These are phyloP conservation scores for Drosophila maculinotata DNA, from an alignment of 2,888 invertebrate genomes.

Conservation along the genomic window DNA sequence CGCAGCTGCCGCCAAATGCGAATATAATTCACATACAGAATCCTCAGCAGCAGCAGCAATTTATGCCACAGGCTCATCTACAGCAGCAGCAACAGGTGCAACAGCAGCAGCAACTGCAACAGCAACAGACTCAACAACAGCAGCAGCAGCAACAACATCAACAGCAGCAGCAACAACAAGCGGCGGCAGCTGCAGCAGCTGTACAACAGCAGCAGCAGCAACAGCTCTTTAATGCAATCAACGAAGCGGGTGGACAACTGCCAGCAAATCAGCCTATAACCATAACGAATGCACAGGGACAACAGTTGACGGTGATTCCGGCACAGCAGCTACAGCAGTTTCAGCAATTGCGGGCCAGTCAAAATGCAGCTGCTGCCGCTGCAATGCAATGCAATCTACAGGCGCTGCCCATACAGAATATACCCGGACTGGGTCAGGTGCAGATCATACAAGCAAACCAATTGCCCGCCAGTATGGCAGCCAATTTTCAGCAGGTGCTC, in stretches of 20 bases:
- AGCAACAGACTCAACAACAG: conserved; percentile 59
- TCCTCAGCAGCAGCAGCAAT: conserved; percentile 71
- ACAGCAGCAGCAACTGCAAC: conserved; percentile 60
- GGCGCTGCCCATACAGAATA: conserved; percentile 90
- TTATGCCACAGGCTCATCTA: conserved; percentile 44
- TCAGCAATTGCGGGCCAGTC: conserved; percentile 64
- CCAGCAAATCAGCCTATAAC: conserved; percentile 88
- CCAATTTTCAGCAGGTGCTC: conserved; percentile 79
- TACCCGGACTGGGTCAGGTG: conserved; percentile 92
- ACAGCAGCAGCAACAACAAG: conserved; percentile 54
- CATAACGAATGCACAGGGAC: conserved; percentile 90
- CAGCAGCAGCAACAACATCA: conserved; percentile 76
- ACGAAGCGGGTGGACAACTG: conserved; percentile 83
- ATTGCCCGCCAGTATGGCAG: conserved; percentile 83
- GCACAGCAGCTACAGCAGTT: conserved; percentile 87
- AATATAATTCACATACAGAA: conserved; percentile 84
- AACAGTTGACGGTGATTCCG: conserved; percentile 94
- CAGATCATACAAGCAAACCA: conserved; percentile 87
- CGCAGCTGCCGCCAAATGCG: conserved; percentile 83
- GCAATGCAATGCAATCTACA: conserved; percentile 85
- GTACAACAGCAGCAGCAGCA: conserved; percentile 72
- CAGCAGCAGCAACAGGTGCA: conserved; percentile 67
- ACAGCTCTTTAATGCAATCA: conserved; percentile 80
- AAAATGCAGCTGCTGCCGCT: conserved; percentile 67
- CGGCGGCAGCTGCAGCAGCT: conserved; percentile 52